Percentiles rank a stretch among this genome's conserved stretches.
Conservation (phyloP, 92 coral and sea anemone genomes). For the Pocillopora meandrina region DNA sequence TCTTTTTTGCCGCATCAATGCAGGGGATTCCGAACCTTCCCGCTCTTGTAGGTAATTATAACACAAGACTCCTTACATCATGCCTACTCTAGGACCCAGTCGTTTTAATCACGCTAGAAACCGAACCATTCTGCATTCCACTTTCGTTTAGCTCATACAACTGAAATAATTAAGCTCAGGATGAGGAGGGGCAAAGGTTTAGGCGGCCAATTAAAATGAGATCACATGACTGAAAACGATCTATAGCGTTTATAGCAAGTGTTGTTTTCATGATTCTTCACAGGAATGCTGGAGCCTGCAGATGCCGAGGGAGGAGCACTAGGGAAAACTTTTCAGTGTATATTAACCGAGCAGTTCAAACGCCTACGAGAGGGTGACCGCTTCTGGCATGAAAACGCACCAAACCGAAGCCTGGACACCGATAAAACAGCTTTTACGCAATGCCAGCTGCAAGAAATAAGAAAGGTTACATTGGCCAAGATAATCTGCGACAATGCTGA, state of each 20-base stretch:
- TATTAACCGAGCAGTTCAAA: constrained; percentile 70
- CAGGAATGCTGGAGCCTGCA: constrained; percentile 12
- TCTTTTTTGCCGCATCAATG: too few relatives aligned
- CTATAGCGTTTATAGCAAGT: background rate
- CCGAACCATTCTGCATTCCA: too few relatives aligned
- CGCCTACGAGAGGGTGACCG: constrained; percentile 85
- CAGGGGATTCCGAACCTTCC: too few relatives aligned
- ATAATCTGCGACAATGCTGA: constrained; percentile 79
- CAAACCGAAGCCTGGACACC: background rate
- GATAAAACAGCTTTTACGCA: constrained; percentile 55
- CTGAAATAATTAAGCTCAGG: too few relatives aligned
- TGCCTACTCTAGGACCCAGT: too few relatives aligned
- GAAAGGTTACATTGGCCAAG: constrained; percentile 71
- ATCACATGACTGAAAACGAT: too few relatives aligned
- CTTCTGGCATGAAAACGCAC: constrained; percentile 91
- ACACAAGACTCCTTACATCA: too few relatives aligned
- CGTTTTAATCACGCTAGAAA: too few relatives aligned
- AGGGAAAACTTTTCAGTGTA: constrained; percentile 86
- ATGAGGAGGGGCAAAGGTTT: too few relatives aligned
- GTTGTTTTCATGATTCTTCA: background rate
- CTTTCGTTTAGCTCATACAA: too few relatives aligned
- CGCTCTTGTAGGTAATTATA: too few relatives aligned
- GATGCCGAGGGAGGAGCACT: constrained; percentile 65
- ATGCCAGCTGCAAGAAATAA: constrained; percentile 79
- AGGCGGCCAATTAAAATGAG: too few relatives aligned